Evolutionary conservation across 2,797 vertebrate genomes (phyloP), one percentile per base, ranked within the genome.

Genomic region (Champsocephalus esox): DNA sequence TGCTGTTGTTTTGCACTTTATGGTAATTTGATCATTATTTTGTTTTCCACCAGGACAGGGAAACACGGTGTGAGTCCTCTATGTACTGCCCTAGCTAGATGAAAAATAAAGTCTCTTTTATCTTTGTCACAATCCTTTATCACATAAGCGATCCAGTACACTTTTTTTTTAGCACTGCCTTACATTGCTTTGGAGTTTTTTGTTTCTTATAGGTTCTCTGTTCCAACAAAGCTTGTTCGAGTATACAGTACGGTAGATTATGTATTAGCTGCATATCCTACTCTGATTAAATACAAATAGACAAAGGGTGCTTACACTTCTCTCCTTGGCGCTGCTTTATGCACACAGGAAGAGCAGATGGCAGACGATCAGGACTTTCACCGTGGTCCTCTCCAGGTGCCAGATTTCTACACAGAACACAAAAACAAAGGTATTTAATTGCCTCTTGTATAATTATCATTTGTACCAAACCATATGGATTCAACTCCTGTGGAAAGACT

Each of bases 361-460:
- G 52, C 71, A 59, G 64, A 79, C 8, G 4, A 59, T 79, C 60
- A 69, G 79, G 75, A 75, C 54, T 19, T 48, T 10, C 0, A 10
- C 69, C 50, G 52, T 70, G 46, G 67, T 69, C 66, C 56, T 56
- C 70, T 67, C 68, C 49, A 92, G 70, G 59, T 84, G 83, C 77
- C 75, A 87, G 52, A 87, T 70, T 59, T 85, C 69, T 79, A 46
- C 12, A 80, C 75, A 41, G 16, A 77, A 75, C 13, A 69, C 14
- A 21, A 56, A 46, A 59, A 64, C 13, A 65, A 24, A 5, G 1
- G 8, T 9, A 41, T 44, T 67, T 76, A 9, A 72, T 16, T 43
- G 2, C 16, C 24, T 6, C n/a, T 43, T 8, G 24, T 34, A n/a
- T 11, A 12, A 44, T 57, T 44, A 3, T 9, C 34, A 21, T 52